phyloP scores from a whole-genome alignment of 2,797 vertebrate genomes.

The Buceros bicornis region DNA sequence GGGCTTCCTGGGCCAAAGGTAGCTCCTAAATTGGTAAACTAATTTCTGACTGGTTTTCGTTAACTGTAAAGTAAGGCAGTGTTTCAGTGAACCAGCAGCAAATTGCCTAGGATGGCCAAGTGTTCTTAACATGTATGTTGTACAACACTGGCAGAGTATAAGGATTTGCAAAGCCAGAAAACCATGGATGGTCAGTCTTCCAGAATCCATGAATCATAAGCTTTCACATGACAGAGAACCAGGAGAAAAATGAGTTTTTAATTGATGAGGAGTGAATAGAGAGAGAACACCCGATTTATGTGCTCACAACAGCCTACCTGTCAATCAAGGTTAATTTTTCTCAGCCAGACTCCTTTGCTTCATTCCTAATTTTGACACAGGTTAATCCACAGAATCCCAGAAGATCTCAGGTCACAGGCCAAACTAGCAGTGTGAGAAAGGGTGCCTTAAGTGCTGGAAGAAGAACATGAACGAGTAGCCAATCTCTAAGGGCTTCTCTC shows the following conservation, averaged over 20 bases:
- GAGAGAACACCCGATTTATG: not conserved
- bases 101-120: not conserved
- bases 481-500: not conserved
- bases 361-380: not conserved
- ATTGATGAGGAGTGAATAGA: not conserved
- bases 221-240: not conserved
- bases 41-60: not conserved
- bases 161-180: not conserved
- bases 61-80: slow-evolving; percentile 4
- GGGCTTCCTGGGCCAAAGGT: slow-evolving; percentile 93
- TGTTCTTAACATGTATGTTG: not conserved
- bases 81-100: not conserved
- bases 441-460: not conserved
- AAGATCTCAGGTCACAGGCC: not conserved
- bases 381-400: not conserved
- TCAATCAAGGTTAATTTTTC: not conserved
- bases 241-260: not conserved
- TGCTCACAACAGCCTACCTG: not conserved
- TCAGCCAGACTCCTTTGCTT: not conserved
- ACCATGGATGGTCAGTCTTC: not conserved
- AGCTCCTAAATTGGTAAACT: not conserved
- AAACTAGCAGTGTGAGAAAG: not conserved
- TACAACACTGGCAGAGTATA: not conserved
- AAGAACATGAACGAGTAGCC: not conserved
- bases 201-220: not conserved